Evolutionary conservation across 2,888 invertebrate species (phyloP).

Genomic region (Odontothrips loti): DNA sequence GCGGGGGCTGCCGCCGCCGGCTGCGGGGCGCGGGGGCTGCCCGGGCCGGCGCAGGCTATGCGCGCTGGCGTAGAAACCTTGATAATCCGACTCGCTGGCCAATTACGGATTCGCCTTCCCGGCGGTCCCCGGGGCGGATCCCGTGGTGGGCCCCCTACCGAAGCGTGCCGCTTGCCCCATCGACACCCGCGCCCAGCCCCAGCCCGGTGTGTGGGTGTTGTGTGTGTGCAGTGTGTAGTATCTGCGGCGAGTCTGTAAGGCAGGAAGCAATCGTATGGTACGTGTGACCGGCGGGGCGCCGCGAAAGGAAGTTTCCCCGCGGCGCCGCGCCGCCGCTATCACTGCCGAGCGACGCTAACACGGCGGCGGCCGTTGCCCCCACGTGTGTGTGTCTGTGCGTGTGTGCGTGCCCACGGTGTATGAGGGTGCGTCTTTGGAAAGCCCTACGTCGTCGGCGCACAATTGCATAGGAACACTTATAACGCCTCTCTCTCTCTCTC

Average conservation of each 20-base stretch:
- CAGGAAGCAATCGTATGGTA: too few relatives aligned
- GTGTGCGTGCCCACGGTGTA: neutral
- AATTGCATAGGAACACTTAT: neutral
- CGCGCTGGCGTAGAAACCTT: conserved; percentile 16
- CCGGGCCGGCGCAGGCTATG: neutral
- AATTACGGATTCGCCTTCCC: conserved; percentile 2
- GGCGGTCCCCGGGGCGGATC: neutral
- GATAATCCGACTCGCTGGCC: conserved; percentile 19
- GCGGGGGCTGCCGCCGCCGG: neutral
- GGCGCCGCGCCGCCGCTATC: neutral
- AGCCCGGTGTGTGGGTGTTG: too few relatives aligned
- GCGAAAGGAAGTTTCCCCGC: too few relatives aligned
- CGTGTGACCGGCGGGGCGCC: too few relatives aligned
- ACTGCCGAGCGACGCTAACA: neutral
- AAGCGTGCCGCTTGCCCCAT: neutral
- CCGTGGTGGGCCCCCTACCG: neutral
- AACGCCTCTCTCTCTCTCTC: too few relatives aligned
- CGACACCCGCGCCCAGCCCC: neutral
- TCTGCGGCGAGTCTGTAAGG: neutral
- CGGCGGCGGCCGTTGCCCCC: neutral
- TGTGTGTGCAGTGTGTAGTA: too few relatives aligned
- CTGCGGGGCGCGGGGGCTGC: neutral
- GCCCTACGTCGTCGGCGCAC: neutral
- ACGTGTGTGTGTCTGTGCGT: neutral
- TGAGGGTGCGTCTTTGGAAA: neutral